Base-by-base conservation (phyloP, 1,140 invertebrate species). In the Harlomillsia oculata region DNA sequence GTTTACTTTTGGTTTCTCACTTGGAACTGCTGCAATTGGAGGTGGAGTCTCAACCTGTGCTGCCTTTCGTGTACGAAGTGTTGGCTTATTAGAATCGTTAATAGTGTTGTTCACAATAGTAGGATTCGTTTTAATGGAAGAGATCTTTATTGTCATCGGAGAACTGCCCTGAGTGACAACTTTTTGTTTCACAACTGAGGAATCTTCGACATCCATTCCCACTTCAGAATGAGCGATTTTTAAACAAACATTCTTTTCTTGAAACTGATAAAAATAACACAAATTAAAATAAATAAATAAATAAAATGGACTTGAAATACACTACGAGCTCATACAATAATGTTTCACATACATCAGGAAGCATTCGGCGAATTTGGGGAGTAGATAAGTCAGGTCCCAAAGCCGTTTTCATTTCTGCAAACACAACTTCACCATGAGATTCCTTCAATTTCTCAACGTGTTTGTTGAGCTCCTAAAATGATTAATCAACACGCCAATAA, bases 391-490 rank as follows among this genome's bases (percentile, higher is more conserved):
- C 21, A 2, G 53, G 18, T 0, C 60, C 60, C 1, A 65, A 84
- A 5, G 75, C 77, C 16, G 82, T 82, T 65, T 81, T 82, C 54
- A 80, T 80, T 0, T 81, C 78, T 2, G 87, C 82, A 71, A 87
- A 89, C 28, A 80, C 75, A 68, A 92, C 93, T 48, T 74, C 74
- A 2, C 87, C 87, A 72, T 85, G 89, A 55, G 79, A 80, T 34
- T 78, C 72, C 56, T 77, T 80, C 26, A 90, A 75, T 65, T 83
- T 82, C 39, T 80, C 72, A 52, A 89, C 82, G 63, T 91, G 84
- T 11, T 80, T 67, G 52, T 85, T 78, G 0, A 89, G 76, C 73
- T 90, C 86, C 61, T 63, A 23, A 3, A 5, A 40, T 39, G 21
- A 5, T 40, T n/a, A 50, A 45, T 16, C 30, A 44, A 34, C n/a